These are phyloP conservation scores for Acanthacorydalis orientalis DNA, from an alignment of 2,888 invertebrate species.

Conservation along the genomic window DNA sequence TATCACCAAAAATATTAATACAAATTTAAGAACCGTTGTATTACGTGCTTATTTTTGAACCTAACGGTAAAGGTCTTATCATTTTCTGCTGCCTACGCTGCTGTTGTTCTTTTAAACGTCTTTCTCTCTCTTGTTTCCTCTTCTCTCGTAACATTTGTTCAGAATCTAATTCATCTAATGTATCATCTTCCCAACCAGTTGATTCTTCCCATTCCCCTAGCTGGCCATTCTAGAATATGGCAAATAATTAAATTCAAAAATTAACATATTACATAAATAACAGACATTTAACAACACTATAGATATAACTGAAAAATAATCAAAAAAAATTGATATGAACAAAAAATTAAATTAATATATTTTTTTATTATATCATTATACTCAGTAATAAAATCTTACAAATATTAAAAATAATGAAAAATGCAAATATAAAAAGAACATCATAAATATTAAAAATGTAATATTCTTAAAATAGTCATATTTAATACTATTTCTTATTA, in stretches of 20 bases:
- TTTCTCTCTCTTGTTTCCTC: constrained; percentile 20
- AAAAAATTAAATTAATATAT: no score
- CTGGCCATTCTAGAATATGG: constrained; percentile 16
- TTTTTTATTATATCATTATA: no score
- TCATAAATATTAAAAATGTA: no score
- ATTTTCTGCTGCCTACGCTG: constrained; percentile 20
- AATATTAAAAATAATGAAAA: no score
- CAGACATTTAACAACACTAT: no score
- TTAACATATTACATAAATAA: background rate
- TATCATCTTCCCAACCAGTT: constrained; percentile 22
- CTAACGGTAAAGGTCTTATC: constrained; percentile 13
- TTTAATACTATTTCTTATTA: no score
- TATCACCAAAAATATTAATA: background rate
- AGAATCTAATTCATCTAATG: constrained; percentile 16
- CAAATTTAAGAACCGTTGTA: background rate
- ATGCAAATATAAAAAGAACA: no score
- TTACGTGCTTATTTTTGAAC: constrained; percentile 15
- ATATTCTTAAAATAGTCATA: no score
- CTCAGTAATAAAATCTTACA: no score
- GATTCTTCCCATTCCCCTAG: constrained; percentile 24
- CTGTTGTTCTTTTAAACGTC: constrained; percentile 20
- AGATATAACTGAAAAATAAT: no score
- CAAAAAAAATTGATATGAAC: no score
- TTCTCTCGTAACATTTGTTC: constrained; percentile 20
- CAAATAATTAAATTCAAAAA: background rate